Evolutionary conservation across 1,140 invertebrate species (phyloP).

Genomic region (Nixonia krombeini): DNA sequence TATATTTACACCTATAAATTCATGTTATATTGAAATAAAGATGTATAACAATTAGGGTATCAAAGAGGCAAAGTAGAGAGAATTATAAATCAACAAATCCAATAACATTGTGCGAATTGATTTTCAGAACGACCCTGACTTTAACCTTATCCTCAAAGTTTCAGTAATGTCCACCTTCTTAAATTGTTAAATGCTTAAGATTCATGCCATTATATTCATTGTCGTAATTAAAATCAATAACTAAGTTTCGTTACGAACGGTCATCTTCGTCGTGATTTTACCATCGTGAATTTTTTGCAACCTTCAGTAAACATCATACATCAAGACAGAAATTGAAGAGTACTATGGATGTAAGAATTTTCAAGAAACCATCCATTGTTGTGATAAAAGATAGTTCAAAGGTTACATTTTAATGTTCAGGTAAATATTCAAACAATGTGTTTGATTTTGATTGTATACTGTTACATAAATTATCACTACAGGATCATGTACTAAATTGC

Average conservation of each 20-base stretch:
- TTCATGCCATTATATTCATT: constrained; percentile 44
- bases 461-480: no score
- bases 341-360: no score
- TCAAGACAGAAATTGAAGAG: constrained; percentile 9
- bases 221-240: constrained; percentile 61
- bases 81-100: constrained; percentile 30
- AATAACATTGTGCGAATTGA: constrained; percentile 62
- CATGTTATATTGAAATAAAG: background rate
- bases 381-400: no score
- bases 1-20: no score
- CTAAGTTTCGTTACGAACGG: constrained; percentile 30
- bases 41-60: background rate
- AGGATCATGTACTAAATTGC: no score
- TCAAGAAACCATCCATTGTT: no score
- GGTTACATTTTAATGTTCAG: no score
- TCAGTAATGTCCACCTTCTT: background rate
- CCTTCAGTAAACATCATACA: constrained; percentile 12
- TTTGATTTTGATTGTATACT: no score
- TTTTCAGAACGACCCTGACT: constrained; percentile 42
- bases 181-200: no score
- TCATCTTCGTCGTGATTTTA: constrained; percentile 6
- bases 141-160: constrained; percentile 6
- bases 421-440: no score
- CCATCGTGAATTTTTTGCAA: constrained; percentile 4
- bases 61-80: background rate